Conservation (phyloP, 2,113 vertebrate genomes). For the Peromyscus leucopus region DNA sequence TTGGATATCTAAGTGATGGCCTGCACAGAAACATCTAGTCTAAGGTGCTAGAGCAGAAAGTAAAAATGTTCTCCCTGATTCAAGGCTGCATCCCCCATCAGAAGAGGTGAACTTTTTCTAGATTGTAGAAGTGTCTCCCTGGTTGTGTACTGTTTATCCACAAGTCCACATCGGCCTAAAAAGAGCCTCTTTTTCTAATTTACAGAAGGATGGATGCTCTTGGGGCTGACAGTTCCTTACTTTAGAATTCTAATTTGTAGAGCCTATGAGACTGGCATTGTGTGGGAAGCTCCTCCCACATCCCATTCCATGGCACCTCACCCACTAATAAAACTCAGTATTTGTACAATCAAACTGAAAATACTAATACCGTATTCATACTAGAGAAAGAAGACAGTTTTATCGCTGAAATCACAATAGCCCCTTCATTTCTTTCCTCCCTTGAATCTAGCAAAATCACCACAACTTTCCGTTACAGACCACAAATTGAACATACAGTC, state of each 20-base stretch:
- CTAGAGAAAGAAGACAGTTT: slow-evolving; percentile 67
- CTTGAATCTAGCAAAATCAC: slow-evolving; percentile 76
- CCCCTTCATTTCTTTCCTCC: slow-evolving; percentile 62
- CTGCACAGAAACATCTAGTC: background rate
- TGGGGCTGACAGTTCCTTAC: slow-evolving; percentile 24
- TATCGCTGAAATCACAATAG: slow-evolving; percentile 78
- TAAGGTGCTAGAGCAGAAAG: background rate
- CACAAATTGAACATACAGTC: slow-evolving; percentile 89
- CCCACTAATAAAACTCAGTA: slow-evolving; percentile 64
- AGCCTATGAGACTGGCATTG: slow-evolving; percentile 4
- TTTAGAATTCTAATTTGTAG: slow-evolving; percentile 56
- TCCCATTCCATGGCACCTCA: background rate
- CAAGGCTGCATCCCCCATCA: background rate
- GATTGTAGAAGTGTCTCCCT: slow-evolving; percentile 20
- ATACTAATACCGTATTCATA: slow-evolving; percentile 72
- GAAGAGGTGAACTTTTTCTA: background rate
- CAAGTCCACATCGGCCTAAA: background rate
- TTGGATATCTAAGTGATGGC: background rate
- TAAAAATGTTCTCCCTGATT: background rate
- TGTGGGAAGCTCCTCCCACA: background rate
- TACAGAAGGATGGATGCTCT: background rate
- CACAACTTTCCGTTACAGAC: slow-evolving; percentile 85
- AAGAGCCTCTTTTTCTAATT: slow-evolving; percentile 63
- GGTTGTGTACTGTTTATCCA: slow-evolving; percentile 2
- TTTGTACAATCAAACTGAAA: slow-evolving; percentile 63